These are phyloP conservation scores for Aphodius granarius DNA, from an alignment of 2,888 invertebrate genomes.

Conservation along the genomic window DNA sequence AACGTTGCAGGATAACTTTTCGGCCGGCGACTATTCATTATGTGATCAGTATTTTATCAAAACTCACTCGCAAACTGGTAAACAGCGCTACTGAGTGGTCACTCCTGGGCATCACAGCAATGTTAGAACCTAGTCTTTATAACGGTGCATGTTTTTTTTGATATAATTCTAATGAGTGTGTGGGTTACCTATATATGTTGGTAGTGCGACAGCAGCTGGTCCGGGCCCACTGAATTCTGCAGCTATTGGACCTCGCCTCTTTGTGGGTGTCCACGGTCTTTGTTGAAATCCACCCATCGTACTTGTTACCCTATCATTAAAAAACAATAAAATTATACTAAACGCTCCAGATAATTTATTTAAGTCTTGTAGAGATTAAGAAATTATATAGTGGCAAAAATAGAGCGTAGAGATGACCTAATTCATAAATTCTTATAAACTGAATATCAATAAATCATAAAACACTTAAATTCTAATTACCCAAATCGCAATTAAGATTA, in stretches of 20 bases:
- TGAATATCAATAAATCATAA: too few species aligned
- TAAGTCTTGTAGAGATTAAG: neutral
- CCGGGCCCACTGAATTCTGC: slow-evolving; percentile 87
- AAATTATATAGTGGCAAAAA: neutral
- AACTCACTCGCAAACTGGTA: too few species aligned
- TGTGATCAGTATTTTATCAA: too few species aligned
- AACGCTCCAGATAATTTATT: neutral
- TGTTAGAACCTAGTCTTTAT: neutral
- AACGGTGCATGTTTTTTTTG: neutral
- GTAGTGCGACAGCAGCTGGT: slow-evolving; percentile 82
- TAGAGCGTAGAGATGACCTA: neutral
- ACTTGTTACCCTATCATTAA: neutral
- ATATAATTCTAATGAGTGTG: neutral
- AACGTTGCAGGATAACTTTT: too few species aligned
- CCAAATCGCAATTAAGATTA: too few species aligned
- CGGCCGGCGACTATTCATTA: too few species aligned
- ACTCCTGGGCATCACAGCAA: neutral
- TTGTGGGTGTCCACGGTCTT: slow-evolving; percentile 88
- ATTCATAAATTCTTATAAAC: too few species aligned
- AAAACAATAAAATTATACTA: neutral
- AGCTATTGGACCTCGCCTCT: slow-evolving; percentile 84
- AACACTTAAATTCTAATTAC: too few species aligned
- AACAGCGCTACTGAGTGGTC: too few species aligned
- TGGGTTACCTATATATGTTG: slow-evolving; percentile 73
- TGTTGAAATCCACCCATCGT: slow-evolving; percentile 76